Evolutionary conservation across 2,797 vertebrate genomes (phyloP).

Genomic region (Dipus sagitta): DNA sequence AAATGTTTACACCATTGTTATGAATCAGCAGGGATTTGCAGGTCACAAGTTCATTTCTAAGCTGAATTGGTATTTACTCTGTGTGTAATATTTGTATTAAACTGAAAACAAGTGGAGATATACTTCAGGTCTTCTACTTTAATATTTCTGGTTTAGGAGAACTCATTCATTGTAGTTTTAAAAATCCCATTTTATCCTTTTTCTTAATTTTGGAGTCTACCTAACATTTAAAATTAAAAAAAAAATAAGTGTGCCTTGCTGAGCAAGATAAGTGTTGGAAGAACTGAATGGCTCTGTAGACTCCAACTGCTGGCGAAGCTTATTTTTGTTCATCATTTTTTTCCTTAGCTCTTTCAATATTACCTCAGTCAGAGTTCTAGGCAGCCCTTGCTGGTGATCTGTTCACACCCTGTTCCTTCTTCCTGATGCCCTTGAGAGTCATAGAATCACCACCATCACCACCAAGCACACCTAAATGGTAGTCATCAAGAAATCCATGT

Average conservation of each 20-base stretch:
- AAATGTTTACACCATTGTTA: not conserved
- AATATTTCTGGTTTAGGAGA: not conserved
- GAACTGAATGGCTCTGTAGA: not conserved
- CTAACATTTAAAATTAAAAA: slow-evolving; percentile 16
- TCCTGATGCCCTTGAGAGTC: not conserved
- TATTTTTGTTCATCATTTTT: not conserved
- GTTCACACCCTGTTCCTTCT: not conserved
- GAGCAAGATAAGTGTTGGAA: not conserved
- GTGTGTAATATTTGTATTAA: not conserved
- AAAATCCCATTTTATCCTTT: not conserved
- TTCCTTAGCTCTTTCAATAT: not conserved
- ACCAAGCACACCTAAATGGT: not conserved
- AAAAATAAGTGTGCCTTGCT: not conserved
- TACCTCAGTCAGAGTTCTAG: not conserved
- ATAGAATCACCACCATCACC: not conserved
- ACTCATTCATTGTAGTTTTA: not conserved
- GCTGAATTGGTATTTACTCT: slow-evolving; percentile 3
- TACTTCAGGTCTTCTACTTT: not conserved
- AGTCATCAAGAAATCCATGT: not conserved
- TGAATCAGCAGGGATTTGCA: not conserved
- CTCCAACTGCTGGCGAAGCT: not conserved
- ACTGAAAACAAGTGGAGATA: not conserved
- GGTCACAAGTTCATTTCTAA: slow-evolving; percentile 43
- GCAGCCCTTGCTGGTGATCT: not conserved
- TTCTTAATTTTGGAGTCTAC: not conserved